Evolutionary conservation across 2,113 vertebrate species (phyloP), one percentile per base, ranked within the genome.

Genomic region (Nycticorax nycticorax): DNA sequence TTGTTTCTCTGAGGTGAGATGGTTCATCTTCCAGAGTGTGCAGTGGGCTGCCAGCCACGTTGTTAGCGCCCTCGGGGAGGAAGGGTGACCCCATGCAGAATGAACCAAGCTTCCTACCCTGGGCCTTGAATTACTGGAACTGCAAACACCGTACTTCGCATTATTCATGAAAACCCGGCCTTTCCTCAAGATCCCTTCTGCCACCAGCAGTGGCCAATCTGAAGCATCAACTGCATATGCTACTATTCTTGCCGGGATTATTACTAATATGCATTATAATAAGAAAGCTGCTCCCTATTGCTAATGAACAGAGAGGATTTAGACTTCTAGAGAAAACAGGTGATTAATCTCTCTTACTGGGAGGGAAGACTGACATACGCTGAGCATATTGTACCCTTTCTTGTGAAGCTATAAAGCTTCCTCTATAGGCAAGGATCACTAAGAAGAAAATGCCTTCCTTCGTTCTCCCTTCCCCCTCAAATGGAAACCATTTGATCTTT

Each of bases 361-460:
- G 79, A 90, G 91, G 77, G 87, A 95, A 92, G 88, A 94, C 89
- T 88, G 96, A 73, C 90, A 95, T 84, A 56, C 87, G 92, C 24
- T 92, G 88, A 90, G 73, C 95, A 95, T 94, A 76, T 88, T 95
- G 87, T 77, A 45, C 43, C 30, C 82, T 86, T 24, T 22, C 80
- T 67, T 75, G 66, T 88, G 80, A 78, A 85, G 79, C 62, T 68
- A 66, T 6, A 93, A 92, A 85, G 84, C 87, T 95, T 92, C 67
- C 87, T 96, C 96, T 91, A 55, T 41, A 73, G 72, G 89, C 87
- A 92, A 57, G 57, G 80, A 79, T 84, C 53, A 32, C 76, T 41
- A 6, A 12, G 63, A 92, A 57, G 80, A 84, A 79, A 89, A 80
- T 59, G 81, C 89, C 52, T 74, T 57, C 90, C 87, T 75, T 59